Evolutionary conservation across 1,140 invertebrate species (phyloP).

Genomic region (Brachionus koreanus): DNA sequence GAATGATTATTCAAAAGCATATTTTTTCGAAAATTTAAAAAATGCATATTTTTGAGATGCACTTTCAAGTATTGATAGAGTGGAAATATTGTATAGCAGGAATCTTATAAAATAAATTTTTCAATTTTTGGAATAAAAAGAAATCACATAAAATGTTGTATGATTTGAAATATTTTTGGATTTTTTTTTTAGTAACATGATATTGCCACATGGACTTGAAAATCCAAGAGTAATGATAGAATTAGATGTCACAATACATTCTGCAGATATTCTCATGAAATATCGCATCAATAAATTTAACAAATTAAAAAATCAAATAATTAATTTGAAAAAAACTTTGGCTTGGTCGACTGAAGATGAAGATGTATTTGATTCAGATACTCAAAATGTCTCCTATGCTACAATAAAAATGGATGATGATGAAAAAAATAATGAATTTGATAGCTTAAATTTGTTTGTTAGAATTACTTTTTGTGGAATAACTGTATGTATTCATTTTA

Average conservation of each 20-base stretch:
- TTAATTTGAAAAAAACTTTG: slow-evolving; percentile 9
- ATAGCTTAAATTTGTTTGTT: slow-evolving; percentile 23
- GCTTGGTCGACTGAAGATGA: background rate
- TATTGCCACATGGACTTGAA: background rate
- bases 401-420: slow-evolving; percentile 21
- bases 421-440: background rate
- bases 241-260: background rate
- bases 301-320: slow-evolving; percentile 1
- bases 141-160: too few species aligned
- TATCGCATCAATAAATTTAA: background rate
- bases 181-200: slow-evolving; percentile 12
- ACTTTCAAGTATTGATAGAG: too few species aligned
- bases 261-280: slow-evolving; percentile 9
- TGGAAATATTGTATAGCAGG: too few species aligned
- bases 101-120: too few species aligned
- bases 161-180: too few species aligned
- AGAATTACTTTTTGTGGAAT: slow-evolving; percentile 20
- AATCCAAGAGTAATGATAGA: slow-evolving; percentile 3
- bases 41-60: too few species aligned
- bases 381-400: background rate
- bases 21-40: too few species aligned
- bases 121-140: too few species aligned
- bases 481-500: background rate
- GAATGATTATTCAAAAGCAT: too few species aligned
- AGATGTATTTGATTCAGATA: background rate